Conservation (phyloP, 1,140 invertebrate species). For the Atta cephalotes region DNA sequence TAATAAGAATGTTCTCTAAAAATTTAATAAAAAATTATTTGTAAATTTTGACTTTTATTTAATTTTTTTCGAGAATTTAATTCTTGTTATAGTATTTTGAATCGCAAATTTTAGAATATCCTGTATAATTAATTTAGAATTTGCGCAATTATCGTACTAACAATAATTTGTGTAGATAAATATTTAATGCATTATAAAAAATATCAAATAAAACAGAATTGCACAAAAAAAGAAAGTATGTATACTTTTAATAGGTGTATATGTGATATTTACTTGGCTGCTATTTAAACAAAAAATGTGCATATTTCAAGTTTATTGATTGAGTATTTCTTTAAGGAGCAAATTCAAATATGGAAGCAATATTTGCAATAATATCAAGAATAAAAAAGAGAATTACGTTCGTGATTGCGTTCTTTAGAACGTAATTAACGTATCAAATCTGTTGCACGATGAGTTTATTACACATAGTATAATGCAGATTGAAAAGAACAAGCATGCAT, state of each 20-base stretch:
- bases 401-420: neutral
- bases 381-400: conserved; percentile 21
- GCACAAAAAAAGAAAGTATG: neutral
- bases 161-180: neutral
- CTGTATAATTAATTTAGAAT: neutral
- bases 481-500: conserved; percentile 30
- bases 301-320: neutral
- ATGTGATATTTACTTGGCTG: neutral
- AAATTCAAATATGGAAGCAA: neutral
- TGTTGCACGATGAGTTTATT: conserved; percentile 35
- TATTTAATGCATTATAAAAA: conserved; percentile 1
- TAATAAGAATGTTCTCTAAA: too few species aligned
- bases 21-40: too few species aligned
- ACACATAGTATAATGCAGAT: conserved; percentile 46
- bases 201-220: neutral
- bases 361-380: conserved; percentile 7
- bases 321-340: conserved; percentile 8
- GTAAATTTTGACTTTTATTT: too few species aligned
- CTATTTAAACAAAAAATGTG: neutral
- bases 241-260: neutral
- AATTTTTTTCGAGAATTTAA: too few species aligned
- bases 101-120: too few species aligned
- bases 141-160: neutral
- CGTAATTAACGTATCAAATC: conserved; percentile 43
- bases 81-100: too few species aligned